Base-by-base conservation (phyloP, 1,140 invertebrate genomes). In the Paraescarpia echinospica region DNA sequence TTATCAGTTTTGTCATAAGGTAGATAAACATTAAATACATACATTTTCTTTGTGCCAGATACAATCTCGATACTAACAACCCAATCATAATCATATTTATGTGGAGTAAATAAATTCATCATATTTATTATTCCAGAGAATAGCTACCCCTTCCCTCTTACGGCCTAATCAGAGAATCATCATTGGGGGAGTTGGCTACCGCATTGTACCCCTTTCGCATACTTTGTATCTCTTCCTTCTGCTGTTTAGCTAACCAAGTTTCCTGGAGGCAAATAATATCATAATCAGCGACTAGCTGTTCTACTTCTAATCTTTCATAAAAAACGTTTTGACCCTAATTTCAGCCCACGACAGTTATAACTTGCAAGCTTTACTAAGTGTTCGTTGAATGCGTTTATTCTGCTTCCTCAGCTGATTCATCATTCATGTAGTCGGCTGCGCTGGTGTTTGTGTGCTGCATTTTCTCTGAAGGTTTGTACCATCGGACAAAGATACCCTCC, bases 21-120 rank as follows among this genome's bases (percentile, higher is more conserved):
- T 90, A 90, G n/a, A 90, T 90, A 90, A 90, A 90, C 89, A 90
- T 90, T 90, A 90, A 90, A 90, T 90, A 90, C 27, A 35, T 90
- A 90, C 12, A 90, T 90, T 90, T 90, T 90, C 89, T 90, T 90
- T 31, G 33, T 90, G 89, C n/a, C 89, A 27, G 89, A 90, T 33
- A 35, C 27, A 31, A 90, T 18, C n/a, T 90, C 89, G n/a, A 90
- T 33, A 33, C 89, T 90, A 5, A 90, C 89, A 5, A 90, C n/a
- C 35, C 89, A 90, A 33, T 90, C 89, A 90, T 90, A 90, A 9
- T 90, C 89, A 90, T 90, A 90, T 90, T 90, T 90, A 90, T 90
- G n/a, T 90, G 89, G 89, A 33, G n/a, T 90, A 90, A n/a, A 90
- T 90, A 90, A 90, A 90, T 90, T 90, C n/a, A 90, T 90, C 89